Evolutionary conservation across 1,140 invertebrate genomes (phyloP), one percentile per base, ranked within the genome.

Genomic region (Eriocheir sinensis): DNA sequence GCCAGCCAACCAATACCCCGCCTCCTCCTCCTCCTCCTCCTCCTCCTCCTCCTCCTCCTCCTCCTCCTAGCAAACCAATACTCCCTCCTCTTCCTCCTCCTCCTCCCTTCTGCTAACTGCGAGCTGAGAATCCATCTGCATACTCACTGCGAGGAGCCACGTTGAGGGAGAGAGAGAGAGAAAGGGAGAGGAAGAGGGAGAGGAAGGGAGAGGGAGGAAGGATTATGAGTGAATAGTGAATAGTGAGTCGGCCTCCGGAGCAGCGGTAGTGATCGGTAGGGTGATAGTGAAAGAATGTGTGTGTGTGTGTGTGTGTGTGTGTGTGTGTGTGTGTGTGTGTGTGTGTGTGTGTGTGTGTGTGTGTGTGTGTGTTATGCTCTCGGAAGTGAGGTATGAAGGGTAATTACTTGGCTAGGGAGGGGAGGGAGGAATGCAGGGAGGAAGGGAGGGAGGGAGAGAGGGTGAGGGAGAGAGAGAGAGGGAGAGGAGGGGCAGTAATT

Each of bases 121-220:
- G 27, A 41, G 40, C 38, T 40, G 85, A 88, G 60, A 72, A 72
- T 72, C 60, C 60, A 88, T 88, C 85, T 88, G 36, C 85, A 88
- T 88, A 88, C 85, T 41, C 85, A 88, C 38, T n/a, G 60, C 60
- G 17, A 72, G 60, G 60, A n/a, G 60, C 17, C 21, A n/a, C 60
- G 21, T 6, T n/a, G 17, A 72, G 60, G 60, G n/a, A 72, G 60
- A 8, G 60, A n/a, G 60, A 21, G 27, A n/a, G 21, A n/a, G 8
- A 0, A 53, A 0, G 9, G 8, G 9, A 53, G 48, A 53, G 48
- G 8, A 48, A 48, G 15, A 48, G 4, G 44, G 44, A 48, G 44
- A 15, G 44, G 44, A 15, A 48, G 44, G 15, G 44, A 48, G 15
- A 48, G 44, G 44, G 44, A 48, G 6, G 60, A n/a, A n/a, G 21